A percentile compares a stretch with the other conserved stretches of the same genome.
Evolutionary conservation across 2,113 vertebrate genomes (phyloP).

Genomic region (Boleophthalmus pectinirostris): DNA sequence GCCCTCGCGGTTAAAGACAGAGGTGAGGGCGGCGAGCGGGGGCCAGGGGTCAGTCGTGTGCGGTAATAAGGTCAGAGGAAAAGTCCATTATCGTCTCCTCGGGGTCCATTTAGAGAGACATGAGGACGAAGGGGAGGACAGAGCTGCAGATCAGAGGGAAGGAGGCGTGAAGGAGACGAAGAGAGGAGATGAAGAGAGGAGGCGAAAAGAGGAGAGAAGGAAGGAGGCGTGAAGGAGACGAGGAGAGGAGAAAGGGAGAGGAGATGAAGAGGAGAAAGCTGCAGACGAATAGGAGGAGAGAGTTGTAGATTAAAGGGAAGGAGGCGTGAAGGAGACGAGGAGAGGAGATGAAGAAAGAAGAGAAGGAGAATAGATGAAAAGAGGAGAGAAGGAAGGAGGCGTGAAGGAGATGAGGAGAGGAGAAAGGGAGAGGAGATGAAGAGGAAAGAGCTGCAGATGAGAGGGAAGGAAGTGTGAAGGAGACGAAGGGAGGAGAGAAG

Average conservation of each 20-base stretch:
- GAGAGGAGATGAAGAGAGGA: too few relatives aligned
- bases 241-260: too few relatives aligned
- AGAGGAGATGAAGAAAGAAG: constrained; percentile 4
- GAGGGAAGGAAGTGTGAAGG: too few relatives aligned
- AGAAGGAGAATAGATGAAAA: background rate
- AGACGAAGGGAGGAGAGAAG: too few relatives aligned
- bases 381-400: background rate
- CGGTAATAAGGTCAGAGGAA: constrained; percentile 70
- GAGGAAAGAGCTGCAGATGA: too few relatives aligned
- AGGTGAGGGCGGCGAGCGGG: constrained; percentile 12
- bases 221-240: too few relatives aligned
- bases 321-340: too few relatives aligned
- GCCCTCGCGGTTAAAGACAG: background rate
- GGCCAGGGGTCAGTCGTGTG: constrained; percentile 59
- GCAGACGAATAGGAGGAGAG: background rate
- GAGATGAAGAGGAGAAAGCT: too few relatives aligned
- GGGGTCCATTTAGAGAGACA: constrained; percentile 66
- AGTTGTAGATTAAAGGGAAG: constrained; percentile 9
- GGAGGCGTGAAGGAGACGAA: too few relatives aligned
- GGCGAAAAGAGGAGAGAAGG: too few relatives aligned
- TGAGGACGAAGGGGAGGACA: constrained; percentile 10
- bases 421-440: too few relatives aligned
- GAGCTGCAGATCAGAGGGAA: constrained; percentile 8
- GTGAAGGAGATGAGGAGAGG: too few relatives aligned
- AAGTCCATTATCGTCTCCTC: constrained; percentile 65